Conservation (phyloP, 2,797 vertebrate genomes). For the Echiichthys vipera region DNA sequence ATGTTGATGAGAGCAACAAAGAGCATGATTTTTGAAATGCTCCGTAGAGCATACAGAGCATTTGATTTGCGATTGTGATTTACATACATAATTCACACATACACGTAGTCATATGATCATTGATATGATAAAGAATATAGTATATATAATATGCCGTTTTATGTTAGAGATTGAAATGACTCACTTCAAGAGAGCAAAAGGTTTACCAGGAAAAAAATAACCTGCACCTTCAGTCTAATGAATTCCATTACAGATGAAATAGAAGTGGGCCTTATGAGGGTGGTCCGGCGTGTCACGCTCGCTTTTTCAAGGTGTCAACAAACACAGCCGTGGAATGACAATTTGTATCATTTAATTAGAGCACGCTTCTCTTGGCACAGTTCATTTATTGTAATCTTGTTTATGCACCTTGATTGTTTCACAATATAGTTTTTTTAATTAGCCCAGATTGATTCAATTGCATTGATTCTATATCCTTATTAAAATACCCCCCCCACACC, state of each 20-base stretch:
- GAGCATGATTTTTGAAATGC: no score
- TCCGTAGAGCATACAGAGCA: background rate
- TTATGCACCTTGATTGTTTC: constrained; percentile 84
- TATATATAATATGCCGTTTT: no score
- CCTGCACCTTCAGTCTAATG: constrained; percentile 29
- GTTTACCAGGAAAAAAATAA: background rate
- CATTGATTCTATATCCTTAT: constrained; percentile 83
- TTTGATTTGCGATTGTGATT: no score
- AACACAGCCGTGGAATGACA: constrained; percentile 76
- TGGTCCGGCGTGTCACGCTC: constrained; percentile 54
- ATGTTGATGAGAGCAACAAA: background rate
- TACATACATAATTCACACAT: no score
- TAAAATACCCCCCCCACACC: constrained; percentile 76
- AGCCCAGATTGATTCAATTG: constrained; percentile 83
- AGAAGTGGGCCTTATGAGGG: constrained; percentile 38
- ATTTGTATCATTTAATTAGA: constrained; percentile 85
- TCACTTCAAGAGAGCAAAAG: background rate
- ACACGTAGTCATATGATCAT: background rate
- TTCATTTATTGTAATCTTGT: constrained; percentile 86
- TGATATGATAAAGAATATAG: no score
- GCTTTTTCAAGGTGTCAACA: constrained; percentile 71
- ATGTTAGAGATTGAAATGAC: background rate
- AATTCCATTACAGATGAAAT: constrained; percentile 47
- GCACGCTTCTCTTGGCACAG: constrained; percentile 68
- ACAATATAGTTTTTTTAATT: constrained; percentile 84